Percentiles rank a stretch among this genome's conserved stretches.
Evolutionary conservation across 2,888 invertebrate genomes (phyloP).

Genomic region (Micoletzkya japonica): DNA sequence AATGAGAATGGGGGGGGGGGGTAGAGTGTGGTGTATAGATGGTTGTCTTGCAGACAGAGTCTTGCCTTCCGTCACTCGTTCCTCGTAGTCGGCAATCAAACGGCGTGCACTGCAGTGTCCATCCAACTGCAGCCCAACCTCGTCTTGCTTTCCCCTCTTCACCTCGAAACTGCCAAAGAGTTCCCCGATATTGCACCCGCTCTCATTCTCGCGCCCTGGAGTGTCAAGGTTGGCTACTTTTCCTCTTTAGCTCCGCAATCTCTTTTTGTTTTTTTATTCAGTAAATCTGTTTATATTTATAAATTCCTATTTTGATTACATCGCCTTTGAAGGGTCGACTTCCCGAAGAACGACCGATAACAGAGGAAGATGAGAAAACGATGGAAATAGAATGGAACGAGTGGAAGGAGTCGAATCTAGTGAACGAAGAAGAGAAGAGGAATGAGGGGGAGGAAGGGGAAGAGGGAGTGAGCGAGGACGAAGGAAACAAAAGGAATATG

Average conservation of each 20-base stretch:
- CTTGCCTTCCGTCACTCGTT: slow-evolving; percentile 6
- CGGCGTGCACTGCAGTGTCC: neutral
- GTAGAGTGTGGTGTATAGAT: too few relatives aligned
- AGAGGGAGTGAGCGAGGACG: neutral
- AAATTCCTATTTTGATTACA: neutral
- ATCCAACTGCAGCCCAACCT: slow-evolving; percentile 20
- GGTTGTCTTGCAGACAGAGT: neutral
- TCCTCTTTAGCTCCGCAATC: too few relatives aligned
- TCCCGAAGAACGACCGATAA: neutral
- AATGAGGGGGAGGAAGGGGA: slow-evolving; percentile 10
- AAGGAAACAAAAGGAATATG: slow-evolving; percentile 10
- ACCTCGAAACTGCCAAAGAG: slow-evolving; percentile 1
- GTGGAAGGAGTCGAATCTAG: slow-evolving; percentile 15
- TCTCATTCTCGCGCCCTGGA: slow-evolving; percentile 26
- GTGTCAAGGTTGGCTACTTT: slow-evolving; percentile 16
- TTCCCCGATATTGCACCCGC: neutral
- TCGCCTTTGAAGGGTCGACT: neutral
- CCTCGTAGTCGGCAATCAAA: slow-evolving; percentile 4
- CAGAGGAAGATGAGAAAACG: neutral
- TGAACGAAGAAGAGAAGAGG: slow-evolving; percentile 13
- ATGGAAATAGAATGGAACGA: neutral
- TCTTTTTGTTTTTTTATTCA: too few relatives aligned
- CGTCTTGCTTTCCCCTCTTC: neutral
- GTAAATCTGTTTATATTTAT: too few relatives aligned
- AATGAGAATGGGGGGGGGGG: too few relatives aligned